Evolutionary conservation across 2,797 vertebrate species (phyloP).

Genomic region (Sphaeramia orbicularis): DNA sequence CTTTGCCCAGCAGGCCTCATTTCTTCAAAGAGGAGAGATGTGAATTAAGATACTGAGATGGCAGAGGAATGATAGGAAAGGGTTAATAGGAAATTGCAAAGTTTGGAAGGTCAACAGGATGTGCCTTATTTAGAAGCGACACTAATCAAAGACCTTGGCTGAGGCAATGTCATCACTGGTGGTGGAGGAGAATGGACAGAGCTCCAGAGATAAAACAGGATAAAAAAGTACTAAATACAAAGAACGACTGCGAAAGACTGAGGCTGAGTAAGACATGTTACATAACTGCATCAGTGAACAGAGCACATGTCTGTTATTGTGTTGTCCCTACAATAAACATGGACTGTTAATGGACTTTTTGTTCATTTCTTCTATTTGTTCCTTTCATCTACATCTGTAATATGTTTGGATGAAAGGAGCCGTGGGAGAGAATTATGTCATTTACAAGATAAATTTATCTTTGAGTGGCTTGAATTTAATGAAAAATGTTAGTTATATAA

Average conservation of each 20-base stretch:
- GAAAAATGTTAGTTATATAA: not conserved
- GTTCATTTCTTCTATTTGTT: slow-evolving; percentile 14
- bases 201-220: slow-evolving; percentile 36
- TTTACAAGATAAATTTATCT: not conserved
- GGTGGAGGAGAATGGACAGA: slow-evolving; percentile 43
- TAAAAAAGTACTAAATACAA: slow-evolving; percentile 45
- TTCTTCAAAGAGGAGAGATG: slow-evolving; percentile 42
- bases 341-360: slow-evolving; percentile 5
- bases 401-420: not conserved
- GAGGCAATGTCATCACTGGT: slow-evolving; percentile 55
- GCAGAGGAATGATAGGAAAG: slow-evolving; percentile 29
- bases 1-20: slow-evolving; percentile 43
- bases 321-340: slow-evolving; percentile 9
- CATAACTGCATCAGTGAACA: slow-evolving; percentile 24
- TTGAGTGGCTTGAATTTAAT: not conserved
- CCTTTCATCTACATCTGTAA: slow-evolving; percentile 2
- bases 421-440: not conserved
- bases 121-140: slow-evolving; percentile 78
- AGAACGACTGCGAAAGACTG: not conserved
- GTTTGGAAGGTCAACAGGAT: slow-evolving; percentile 79
- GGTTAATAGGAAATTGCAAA: slow-evolving; percentile 69
- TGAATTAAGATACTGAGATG: slow-evolving; percentile 29
- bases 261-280: slow-evolving; percentile 19
- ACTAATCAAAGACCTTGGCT: slow-evolving; percentile 66
- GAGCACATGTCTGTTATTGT: slow-evolving; percentile 3